Conservation (phyloP, 2,113 vertebrate species). For the Merops nubicus region DNA sequence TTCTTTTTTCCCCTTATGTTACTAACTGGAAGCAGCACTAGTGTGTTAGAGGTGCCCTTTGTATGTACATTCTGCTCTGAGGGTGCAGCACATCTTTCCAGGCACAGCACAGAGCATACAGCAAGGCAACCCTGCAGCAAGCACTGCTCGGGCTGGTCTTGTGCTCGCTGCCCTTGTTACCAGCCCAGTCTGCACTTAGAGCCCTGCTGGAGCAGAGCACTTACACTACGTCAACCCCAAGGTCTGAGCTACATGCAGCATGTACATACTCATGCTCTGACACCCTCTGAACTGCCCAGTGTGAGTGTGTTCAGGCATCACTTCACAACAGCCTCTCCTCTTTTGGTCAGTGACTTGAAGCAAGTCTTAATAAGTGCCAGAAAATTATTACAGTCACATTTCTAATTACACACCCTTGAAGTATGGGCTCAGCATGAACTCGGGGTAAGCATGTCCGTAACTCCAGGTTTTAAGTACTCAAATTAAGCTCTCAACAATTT, state of each 20-base stretch:
- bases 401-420: not conserved
- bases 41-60: not conserved
- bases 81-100: not conserved
- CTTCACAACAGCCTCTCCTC: not conserved
- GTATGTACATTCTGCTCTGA: not conserved
- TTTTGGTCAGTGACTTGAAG: not conserved
- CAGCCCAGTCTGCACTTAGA: not conserved
- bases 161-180: not conserved
- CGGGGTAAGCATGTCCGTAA: not conserved
- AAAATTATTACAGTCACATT: not conserved
- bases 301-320: not conserved
- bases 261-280: not conserved
- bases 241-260: not conserved
- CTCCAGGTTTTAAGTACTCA: not conserved
- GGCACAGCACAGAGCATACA: fast-evolving
- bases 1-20: not conserved
- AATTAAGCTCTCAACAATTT: not conserved
- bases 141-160: not conserved
- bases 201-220: not conserved
- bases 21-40: not conserved
- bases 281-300: not conserved
- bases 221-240: not conserved
- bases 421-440: not conserved
- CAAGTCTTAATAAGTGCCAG: not conserved
- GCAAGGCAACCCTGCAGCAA: not conserved